Base-by-base conservation (phyloP, 2,888 invertebrate genomes). In the Drosophila maculinotata region DNA sequence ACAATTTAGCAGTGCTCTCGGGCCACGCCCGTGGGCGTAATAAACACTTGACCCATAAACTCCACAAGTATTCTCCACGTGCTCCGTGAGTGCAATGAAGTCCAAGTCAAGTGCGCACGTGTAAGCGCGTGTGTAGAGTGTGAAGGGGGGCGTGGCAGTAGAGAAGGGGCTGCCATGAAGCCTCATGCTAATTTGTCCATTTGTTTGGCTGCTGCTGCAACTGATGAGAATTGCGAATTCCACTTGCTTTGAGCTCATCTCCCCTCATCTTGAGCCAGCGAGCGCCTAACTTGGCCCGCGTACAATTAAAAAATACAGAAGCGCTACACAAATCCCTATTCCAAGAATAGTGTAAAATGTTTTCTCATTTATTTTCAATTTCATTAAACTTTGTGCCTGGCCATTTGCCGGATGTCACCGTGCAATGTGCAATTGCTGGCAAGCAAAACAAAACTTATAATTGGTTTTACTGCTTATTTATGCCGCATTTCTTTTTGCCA, bases 21-120 rank as follows among this genome's bases (percentile, higher is more conserved):
- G 47, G 76, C 85, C 87, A 85, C 76, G 82, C 82, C 83, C 66
- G 64, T 52, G 72, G 87, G 88, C 83, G 78, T 83, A 88, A 83
- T 86, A 80, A 86, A 69, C 88, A 86, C 88, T 83, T 83, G 88
- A 83, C 83, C 83, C 77, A 86, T 83, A 88, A 88, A 79, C 77
- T 76, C 45, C 60, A 78, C 74, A 77, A 87, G 87, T 87, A 62
- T 65, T 74, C 79, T 71, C 64, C 79, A 72, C 76, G 62, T 64
- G 58, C 69, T 80, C 59, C 69, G 60, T 65, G 65, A 87, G 86
- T 73, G 86, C 83, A 81, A 85, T 81, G 81, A 81, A 81, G 81
- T 87, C 86, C 83, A 85, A 85, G 86, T 87, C 65, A 87, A 87
- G 81, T 82, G 72, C 67, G 64, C 69, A 81, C 80, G 87, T 82